Conservation (phyloP, 2,888 invertebrate genomes). For the Leuctra nigra region DNA sequence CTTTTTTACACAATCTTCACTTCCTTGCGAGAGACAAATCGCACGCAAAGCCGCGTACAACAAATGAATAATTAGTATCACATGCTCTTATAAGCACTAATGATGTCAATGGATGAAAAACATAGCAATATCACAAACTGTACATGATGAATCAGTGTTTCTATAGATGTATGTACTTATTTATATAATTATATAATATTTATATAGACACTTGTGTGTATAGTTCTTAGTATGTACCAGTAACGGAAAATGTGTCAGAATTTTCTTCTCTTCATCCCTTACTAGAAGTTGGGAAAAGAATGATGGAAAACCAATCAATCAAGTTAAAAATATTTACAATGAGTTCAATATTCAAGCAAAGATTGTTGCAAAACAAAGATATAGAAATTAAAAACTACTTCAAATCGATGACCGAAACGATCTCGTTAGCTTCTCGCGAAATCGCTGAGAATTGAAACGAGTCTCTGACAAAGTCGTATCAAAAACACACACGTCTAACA, state of each 20-base stretch:
- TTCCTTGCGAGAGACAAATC: no score
- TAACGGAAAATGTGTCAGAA: not conserved
- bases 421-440: no score
- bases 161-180: slow-evolving; percentile 19
- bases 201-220: slow-evolving; percentile 29
- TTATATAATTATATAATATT: slow-evolving; percentile 21
- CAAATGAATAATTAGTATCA: slow-evolving; percentile 23
- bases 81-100: slow-evolving; percentile 28
- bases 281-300: slow-evolving; percentile 24
- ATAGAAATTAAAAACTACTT: slow-evolving; percentile 5
- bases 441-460: no score
- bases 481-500: no score
- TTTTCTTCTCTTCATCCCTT: slow-evolving; percentile 23
- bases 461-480: no score
- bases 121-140: slow-evolving; percentile 28
- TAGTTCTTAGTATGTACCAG: not conserved
- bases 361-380: slow-evolving; percentile 14
- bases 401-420: not conserved
- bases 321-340: slow-evolving; percentile 1
- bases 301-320: slow-evolving; percentile 14
- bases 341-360: slow-evolving; percentile 18
- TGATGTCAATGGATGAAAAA: slow-evolving; percentile 26
- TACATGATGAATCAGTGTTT: slow-evolving; percentile 24
- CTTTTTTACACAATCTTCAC: not conserved
- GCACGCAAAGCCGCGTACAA: not conserved